These are phyloP conservation scores for Momotus momota DNA, from an alignment of 2,797 vertebrate genomes.

Conservation along the genomic window DNA sequence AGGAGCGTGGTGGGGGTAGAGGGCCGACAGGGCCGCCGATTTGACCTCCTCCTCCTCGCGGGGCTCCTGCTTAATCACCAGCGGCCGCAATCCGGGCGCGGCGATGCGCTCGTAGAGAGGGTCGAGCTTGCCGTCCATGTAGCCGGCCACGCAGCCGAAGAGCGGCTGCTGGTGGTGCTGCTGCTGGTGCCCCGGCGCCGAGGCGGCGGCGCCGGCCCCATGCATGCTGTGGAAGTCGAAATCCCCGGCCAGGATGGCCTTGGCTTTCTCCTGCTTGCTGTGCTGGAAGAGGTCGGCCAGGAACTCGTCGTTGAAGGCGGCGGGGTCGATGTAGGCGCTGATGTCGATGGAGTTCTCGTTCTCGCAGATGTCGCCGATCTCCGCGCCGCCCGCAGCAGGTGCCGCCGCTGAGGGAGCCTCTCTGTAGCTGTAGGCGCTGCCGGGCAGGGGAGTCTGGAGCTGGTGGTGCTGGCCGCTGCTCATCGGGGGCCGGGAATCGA, in stretches of 20 bases:
- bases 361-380: constrained; percentile 92
- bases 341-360: constrained; percentile 98
- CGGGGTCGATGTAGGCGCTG: constrained; percentile 96
- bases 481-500: constrained; percentile 89
- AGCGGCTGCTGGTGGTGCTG: constrained; percentile 70
- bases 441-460: constrained; percentile 72
- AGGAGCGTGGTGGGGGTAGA: constrained; percentile 79
- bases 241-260: constrained; percentile 85
- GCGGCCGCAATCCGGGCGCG: constrained; percentile 84
- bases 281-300: constrained; percentile 96
- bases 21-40: constrained; percentile 80
- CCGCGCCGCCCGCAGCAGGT: constrained; percentile 77
- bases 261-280: constrained; percentile 86
- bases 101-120: constrained; percentile 87
- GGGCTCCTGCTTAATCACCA: constrained; percentile 94
- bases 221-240: constrained; percentile 84
- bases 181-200: constrained; percentile 63
- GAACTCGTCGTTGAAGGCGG: constrained; percentile 98
- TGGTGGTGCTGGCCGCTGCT: constrained; percentile 79
- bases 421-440: constrained; percentile 86
- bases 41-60: constrained; percentile 89
- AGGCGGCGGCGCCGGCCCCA: constrained; percentile 63
- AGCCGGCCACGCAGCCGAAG: constrained; percentile 82
- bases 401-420: constrained; percentile 81
- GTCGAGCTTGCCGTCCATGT: constrained; percentile 89